Evolutionary conservation across 1,140 invertebrate species (phyloP), one percentile per base, ranked within the genome.

Genomic region (Pogonus chalceus): DNA sequence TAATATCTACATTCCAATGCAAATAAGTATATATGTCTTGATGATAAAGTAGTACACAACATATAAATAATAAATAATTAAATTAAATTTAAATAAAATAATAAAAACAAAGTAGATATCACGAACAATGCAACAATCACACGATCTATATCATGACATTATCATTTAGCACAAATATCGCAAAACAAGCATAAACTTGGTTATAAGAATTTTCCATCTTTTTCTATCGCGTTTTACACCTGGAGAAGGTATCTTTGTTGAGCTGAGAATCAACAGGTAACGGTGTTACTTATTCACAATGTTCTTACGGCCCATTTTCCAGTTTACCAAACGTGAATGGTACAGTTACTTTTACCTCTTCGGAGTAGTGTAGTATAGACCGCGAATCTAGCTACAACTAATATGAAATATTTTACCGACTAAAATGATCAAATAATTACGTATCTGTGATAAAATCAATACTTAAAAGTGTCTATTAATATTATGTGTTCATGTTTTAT

Each of bases 221-320:
- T 31, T 31, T 31, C 14, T 14, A 7, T 31, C 26, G 35, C 56
- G 67, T 14, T 7, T 31, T 4, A 31, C 26, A 7, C 26, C 14
- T 31, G 14, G 26, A 4, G 4, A 31, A 31, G 4, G 4, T 14
- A 31, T 14, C 26, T 31, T 31, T 14, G 4, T 31, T 31, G 26
- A 14, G 4, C 37, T 43, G 18, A 43, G 37, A 43, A 43, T 16
- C 18, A 43, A 18, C 26, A 31, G 26, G 4, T 31, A 31, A 31
- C 26, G 26, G 26, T 31, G 26, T 31, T 14, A 10, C 37, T 43
- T 43, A 43, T 43, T 12, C 3, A 12, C 3, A 43, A 43, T 18
- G 37, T 9, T 43, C 9, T 12, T 43, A 43, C 37, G 37, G 37
- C 18, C 37, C 9, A 43, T 9, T 10, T 12, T 43, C 9, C 18